Conservation (phyloP, 2,797 vertebrate species). For the Valencia hispanica region DNA sequence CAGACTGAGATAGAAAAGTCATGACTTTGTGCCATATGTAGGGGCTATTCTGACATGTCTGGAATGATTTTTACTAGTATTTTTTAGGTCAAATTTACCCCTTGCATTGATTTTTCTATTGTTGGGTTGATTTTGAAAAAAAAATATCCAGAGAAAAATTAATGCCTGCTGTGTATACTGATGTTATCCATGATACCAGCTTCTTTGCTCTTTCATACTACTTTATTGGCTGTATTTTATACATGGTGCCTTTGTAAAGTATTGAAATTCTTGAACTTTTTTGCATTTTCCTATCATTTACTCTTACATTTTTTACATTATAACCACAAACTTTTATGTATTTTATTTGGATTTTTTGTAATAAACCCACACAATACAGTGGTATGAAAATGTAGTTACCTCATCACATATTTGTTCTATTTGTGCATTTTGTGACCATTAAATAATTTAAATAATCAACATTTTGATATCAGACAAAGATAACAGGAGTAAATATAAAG, state of each 20-base stretch:
- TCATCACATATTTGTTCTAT: background rate
- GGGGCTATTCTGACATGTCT: slow-evolving; percentile 4
- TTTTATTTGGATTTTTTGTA: background rate
- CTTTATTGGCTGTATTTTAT: background rate
- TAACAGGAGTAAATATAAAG: background rate
- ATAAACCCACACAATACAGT: background rate
- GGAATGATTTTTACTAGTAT: slow-evolving; percentile 7
- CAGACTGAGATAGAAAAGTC: slow-evolving; percentile 22
- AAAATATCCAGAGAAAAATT: slow-evolving; percentile 10
- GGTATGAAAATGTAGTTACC: background rate
- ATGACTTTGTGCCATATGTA: slow-evolving; percentile 15
- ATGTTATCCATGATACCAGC: background rate
- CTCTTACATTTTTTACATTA: too few species aligned
- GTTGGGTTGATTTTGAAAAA: slow-evolving; percentile 5
- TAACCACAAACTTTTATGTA: background rate
- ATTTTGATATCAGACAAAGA: background rate
- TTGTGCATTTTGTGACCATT: background rate
- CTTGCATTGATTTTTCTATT: slow-evolving; percentile 29
- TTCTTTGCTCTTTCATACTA: background rate
- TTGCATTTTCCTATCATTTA: background rate
- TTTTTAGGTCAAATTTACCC: background rate
- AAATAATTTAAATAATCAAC: background rate
- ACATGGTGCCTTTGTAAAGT: background rate
- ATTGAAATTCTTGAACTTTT: background rate
- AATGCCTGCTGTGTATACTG: slow-evolving; percentile 18